A percentile compares a stretch with the other conserved stretches of the same genome.
Evolutionary conservation across 2,888 invertebrate genomes (phyloP).

Genomic region (Calameuta pallipes): DNA sequence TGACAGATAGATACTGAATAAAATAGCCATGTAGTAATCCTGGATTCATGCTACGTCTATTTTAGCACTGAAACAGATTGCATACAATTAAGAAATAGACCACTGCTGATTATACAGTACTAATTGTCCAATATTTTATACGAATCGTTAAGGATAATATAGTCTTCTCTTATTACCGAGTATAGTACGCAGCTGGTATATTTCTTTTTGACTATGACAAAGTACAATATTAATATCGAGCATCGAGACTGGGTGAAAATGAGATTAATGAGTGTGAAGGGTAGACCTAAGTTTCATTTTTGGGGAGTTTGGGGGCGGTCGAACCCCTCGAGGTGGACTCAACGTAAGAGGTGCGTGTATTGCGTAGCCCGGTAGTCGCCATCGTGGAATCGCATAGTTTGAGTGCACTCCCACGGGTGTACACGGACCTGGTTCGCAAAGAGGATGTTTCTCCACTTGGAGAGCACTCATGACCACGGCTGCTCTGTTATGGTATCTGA

Average conservation of each 20-base stretch:
- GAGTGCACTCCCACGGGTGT: constrained; percentile 63
- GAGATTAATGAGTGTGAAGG: constrained; percentile 45
- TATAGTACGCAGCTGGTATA: constrained; percentile 33
- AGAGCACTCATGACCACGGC: constrained; percentile 93
- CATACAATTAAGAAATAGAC: constrained; percentile 16
- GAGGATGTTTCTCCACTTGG: constrained; percentile 92
- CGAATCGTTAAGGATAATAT: too few relatives aligned
- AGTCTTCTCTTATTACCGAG: too few relatives aligned
- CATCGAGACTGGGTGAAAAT: constrained; percentile 53
- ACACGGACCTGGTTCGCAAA: constrained; percentile 86
- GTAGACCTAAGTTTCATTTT: constrained; percentile 91
- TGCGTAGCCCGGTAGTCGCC: constrained; percentile 68
- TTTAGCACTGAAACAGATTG: constrained; percentile 38
- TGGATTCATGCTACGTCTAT: constrained; percentile 51
- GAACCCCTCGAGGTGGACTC: constrained; percentile 68
- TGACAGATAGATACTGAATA: too few relatives aligned
- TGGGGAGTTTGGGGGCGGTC: constrained; percentile 81
- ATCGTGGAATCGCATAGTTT: constrained; percentile 66
- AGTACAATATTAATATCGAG: constrained; percentile 57
- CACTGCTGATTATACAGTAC: too few relatives aligned
- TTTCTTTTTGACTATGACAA: constrained; percentile 38
- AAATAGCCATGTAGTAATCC: constrained; percentile 7
- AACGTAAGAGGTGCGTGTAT: constrained; percentile 78
- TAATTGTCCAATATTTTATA: too few relatives aligned
- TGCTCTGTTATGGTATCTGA: constrained; percentile 91